These are phyloP conservation scores for Pipistrellus kuhlii DNA, from an alignment of 2,797 vertebrate species.

Conservation along the genomic window DNA sequence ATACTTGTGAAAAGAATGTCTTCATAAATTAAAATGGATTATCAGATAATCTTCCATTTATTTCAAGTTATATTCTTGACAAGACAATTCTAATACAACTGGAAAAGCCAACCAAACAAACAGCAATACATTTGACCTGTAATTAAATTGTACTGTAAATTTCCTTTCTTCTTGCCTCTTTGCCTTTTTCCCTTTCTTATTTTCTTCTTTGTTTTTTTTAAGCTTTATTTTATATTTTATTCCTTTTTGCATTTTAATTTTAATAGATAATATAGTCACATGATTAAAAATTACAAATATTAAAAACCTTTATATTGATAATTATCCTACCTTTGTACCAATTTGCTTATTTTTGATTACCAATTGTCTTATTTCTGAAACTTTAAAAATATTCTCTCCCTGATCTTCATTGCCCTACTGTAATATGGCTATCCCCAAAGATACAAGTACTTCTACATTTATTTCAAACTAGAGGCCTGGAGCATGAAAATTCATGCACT, in stretches of 20 bases:
- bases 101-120: background rate
- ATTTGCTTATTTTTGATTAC: background rate
- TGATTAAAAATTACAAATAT: background rate
- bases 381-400: background rate
- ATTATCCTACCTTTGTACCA: background rate
- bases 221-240: background rate
- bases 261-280: background rate
- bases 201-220: background rate
- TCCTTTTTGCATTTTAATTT: background rate
- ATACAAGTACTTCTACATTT: background rate
- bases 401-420: background rate
- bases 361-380: background rate
- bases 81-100: background rate
- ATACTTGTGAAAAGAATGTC: background rate
- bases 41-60: constrained; percentile 5
- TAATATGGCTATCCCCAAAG: background rate
- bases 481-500: too few species aligned
- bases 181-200: background rate
- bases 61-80: background rate
- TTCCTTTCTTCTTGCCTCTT: background rate
- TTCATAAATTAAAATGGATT: background rate
- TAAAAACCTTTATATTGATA: background rate
- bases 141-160: background rate
- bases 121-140: background rate
- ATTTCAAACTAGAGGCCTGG: background rate